Percentiles rank a stretch among this genome's conserved stretches.
These are phyloP conservation scores for Rallus limicola DNA, from an alignment of 2,113 vertebrate species.

Conservation along the genomic window DNA sequence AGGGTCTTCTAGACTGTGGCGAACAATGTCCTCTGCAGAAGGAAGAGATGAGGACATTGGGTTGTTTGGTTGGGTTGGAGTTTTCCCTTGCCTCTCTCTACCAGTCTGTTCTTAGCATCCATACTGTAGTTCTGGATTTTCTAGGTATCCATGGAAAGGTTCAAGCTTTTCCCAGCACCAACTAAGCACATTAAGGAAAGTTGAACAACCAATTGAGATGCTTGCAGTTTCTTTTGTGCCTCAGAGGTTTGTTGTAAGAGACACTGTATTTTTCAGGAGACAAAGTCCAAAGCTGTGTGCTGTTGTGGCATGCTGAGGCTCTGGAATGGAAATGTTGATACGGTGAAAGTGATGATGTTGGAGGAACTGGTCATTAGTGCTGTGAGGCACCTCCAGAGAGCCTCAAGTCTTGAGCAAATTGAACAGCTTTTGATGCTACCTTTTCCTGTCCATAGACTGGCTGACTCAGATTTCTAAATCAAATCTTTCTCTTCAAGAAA, in stretches of 20 bases:
- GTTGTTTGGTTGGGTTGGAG: background rate
- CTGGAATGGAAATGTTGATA: background rate
- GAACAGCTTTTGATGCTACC: background rate
- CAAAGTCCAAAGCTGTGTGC: background rate
- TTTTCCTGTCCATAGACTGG: background rate
- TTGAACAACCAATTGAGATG: background rate
- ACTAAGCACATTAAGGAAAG: background rate
- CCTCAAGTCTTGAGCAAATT: background rate
- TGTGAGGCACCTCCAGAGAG: background rate
- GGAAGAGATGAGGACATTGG: background rate
- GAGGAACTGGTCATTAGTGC: background rate
- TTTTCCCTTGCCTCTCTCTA: background rate
- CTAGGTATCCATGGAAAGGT: background rate
- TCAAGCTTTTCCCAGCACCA: background rate
- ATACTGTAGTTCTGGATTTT: background rate
- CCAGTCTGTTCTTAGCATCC: background rate
- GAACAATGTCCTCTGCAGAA: background rate
- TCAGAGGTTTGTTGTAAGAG: background rate
- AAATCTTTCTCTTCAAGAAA: background rate
- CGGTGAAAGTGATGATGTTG: background rate
- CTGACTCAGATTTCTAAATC: background rate
- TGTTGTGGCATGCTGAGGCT: rapidly evolving
- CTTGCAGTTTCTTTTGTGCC: background rate
- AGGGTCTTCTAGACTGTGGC: background rate
- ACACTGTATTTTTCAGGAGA: background rate